Conservation (phyloP, 2,888 invertebrate species). For the Lutraria lutraria region DNA sequence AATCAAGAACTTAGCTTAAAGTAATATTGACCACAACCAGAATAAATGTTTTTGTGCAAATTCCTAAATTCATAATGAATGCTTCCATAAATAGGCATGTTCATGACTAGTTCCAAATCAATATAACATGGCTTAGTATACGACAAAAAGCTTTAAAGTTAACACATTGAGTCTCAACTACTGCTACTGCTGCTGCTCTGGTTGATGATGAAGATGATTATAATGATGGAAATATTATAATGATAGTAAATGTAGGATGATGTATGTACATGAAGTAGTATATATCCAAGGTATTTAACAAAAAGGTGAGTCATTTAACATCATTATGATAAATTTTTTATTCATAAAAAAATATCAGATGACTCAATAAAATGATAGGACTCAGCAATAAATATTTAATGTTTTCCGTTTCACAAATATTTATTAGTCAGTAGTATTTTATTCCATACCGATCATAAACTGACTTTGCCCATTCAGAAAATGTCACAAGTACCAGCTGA, state of each 20-base stretch:
- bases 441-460: neutral
- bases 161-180: neutral
- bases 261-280: neutral
- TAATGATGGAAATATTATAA: neutral
- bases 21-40: too few relatives aligned
- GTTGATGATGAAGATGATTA: neutral
- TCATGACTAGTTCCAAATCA: too few relatives aligned
- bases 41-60: too few relatives aligned
- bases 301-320: neutral
- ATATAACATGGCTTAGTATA: too few relatives aligned
- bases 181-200: neutral
- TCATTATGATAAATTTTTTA: neutral
- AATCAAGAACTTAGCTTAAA: too few relatives aligned
- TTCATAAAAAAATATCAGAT: conserved; percentile 4
- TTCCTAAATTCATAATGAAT: too few relatives aligned
- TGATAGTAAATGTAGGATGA: neutral
- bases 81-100: too few relatives aligned
- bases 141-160: too few relatives aligned
- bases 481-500: neutral
- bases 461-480: neutral
- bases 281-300: neutral
- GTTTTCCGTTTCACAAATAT: conserved; percentile 2
- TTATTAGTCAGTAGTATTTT: conserved; percentile 1
- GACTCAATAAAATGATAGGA: neutral
- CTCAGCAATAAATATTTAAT: neutral